phyloP scores from a whole-genome alignment of 2,113 vertebrate species.

The Columbina picui region DNA sequence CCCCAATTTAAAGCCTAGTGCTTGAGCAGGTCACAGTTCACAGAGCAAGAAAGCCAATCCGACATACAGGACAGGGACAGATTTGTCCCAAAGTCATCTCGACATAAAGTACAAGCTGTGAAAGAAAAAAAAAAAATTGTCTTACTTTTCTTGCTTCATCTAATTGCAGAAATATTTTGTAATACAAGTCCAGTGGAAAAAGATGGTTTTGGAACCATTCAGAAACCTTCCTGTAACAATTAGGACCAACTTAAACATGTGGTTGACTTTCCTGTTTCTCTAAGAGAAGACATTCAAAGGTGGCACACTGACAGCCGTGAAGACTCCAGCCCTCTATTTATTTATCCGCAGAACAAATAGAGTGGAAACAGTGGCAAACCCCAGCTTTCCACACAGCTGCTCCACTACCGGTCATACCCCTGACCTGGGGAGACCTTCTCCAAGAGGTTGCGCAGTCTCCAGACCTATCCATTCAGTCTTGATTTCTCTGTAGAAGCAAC shows the following conservation, averaged over 20 bases:
- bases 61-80: not conserved
- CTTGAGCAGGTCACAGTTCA: conserved; percentile 30
- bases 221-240: conserved; percentile 52
- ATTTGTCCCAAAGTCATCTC: conserved; percentile 28
- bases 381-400: not conserved
- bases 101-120: not conserved
- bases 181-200: conserved; percentile 47
- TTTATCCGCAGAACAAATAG: conserved; percentile 31
- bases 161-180: conserved; percentile 41
- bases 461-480: not conserved
- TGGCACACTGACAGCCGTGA: conserved; percentile 13
- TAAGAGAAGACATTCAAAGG: conserved; percentile 23
- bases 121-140: not conserved
- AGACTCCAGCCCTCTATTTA: conserved; percentile 38
- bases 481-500: not conserved
- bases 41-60: conserved; percentile 1
- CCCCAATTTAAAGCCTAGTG: not conserved
- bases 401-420: not conserved
- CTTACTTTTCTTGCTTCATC: not conserved
- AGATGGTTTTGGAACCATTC: conserved; percentile 13
- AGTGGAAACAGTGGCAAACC: conserved; percentile 36
- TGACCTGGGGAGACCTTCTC: conserved; percentile 46
- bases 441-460: not conserved
- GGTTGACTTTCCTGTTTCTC: conserved; percentile 25
- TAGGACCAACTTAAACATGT: conserved; percentile 31